phyloP scores from a whole-genome alignment of 2,113 vertebrate species.

The Crotophaga sulcirostris region DNA sequence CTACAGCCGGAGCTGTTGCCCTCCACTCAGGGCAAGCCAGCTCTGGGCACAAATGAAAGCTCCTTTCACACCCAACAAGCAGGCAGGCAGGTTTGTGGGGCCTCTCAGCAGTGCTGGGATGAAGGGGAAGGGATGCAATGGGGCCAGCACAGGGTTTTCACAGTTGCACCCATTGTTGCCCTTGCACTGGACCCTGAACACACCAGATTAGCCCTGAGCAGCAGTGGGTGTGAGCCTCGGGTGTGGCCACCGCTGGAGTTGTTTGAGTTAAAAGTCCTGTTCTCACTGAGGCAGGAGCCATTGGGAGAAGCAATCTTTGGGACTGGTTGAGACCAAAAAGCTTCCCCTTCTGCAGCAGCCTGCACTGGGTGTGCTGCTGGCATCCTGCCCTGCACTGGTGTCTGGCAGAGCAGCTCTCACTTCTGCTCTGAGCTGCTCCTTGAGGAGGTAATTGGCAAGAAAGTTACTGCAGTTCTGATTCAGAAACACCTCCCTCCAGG shows the following conservation, averaged over 20 bases:
- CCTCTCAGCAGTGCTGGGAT: neutral
- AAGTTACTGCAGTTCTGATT: neutral
- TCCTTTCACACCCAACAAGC: neutral
- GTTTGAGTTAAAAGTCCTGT: neutral
- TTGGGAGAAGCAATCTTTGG: neutral
- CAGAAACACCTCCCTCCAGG: neutral
- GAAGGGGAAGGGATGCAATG: fast-evolving
- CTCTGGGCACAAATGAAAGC: fast-evolving
- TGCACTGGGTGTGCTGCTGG: neutral
- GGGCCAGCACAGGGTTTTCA: neutral
- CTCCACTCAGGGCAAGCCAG: neutral
- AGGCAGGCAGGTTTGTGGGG: neutral
- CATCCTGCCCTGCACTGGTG: fast-evolving
- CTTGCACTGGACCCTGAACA: neutral
- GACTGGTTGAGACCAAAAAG: neutral
- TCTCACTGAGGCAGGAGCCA: neutral
- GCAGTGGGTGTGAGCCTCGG: neutral
- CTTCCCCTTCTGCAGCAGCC: neutral
- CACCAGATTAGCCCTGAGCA: fast-evolving
- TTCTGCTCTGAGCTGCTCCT: neutral
- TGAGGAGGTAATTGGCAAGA: neutral
- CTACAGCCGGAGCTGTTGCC: neutral
- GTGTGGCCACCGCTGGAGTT: neutral
- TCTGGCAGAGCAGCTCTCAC: neutral
- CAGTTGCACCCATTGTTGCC: no score